Evolutionary conservation across 2,888 invertebrate species (phyloP), one percentile per base, ranked within the genome.

Genomic region (Trichacis sp.): DNA sequence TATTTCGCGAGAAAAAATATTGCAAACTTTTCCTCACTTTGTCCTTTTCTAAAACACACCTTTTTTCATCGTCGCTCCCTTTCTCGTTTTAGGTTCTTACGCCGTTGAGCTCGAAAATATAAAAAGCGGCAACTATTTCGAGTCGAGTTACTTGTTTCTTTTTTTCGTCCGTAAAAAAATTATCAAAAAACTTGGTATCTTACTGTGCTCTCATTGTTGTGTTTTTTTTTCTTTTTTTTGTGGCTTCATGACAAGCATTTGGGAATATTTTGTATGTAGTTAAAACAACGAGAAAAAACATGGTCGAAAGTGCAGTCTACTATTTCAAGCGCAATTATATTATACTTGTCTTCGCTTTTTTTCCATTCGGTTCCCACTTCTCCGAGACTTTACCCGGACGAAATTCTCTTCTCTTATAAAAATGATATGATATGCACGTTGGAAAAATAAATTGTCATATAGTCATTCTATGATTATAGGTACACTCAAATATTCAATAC

Each of bases 401-500:
- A n/a, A n/a, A n/a, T n/a, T n/a, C 70, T 70, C 74, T 58, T 71
- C 70, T 77, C 75, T 77, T 81, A 83, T 83, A 84, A 84, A 84
- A 84, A 84, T 82, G 84, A 84, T 83, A 84, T 84, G 84, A 83
- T 83, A 82, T 83, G 84, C 84, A 82, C 80, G 75, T 83, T 83
- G 83, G 78, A 84, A 84, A 84, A 83, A 84, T 84, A 84, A 83
- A 82, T 83, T 82, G 81, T 80, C 77, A 73, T 76, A 76, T 80
- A 79, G 78, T 77, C 75, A 77, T 59, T 66, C 77, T 81, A 78
- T 76, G 76, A 78, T 78, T 82, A 80, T 81, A 81, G 78, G 81
- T 79, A 80, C 76, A 78, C 75, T 74, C 77, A 79, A 80, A 79
- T 77, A 73, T 77, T 77, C 77, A 77, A 76, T 78, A 78, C 78